Evolutionary conservation across 2,888 invertebrate genomes (phyloP).

Genomic region (Tenodera sinensis): DNA sequence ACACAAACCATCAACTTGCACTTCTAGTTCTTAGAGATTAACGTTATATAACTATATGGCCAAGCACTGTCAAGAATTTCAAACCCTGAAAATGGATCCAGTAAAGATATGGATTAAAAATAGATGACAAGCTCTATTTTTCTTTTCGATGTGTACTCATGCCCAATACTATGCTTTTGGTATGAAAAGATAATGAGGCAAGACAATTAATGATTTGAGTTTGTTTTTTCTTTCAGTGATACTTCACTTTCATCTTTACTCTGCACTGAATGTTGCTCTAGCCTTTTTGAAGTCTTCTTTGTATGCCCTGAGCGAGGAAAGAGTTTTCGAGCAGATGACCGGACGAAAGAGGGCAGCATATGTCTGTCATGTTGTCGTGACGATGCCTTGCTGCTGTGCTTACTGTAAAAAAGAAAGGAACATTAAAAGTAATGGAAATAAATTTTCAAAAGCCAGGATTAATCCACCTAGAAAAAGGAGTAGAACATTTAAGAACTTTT

Average conservation of each 20-base stretch:
- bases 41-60: not conserved
- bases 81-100: not conserved
- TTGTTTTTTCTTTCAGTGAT: not conserved
- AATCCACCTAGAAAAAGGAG: no score
- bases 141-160: not conserved
- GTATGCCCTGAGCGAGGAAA: slow-evolving; percentile 15
- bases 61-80: not conserved
- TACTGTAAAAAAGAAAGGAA: not conserved
- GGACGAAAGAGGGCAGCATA: slow-evolving; percentile 18
- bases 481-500: no score
- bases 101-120: not conserved
- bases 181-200: not conserved
- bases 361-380: slow-evolving; percentile 4
- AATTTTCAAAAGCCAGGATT: no score
- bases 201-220: not conserved
- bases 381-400: not conserved
- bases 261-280: not conserved
- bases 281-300: slow-evolving; percentile 9
- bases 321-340: slow-evolving; percentile 23
- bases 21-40: not conserved
- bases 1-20: no score
- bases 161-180: not conserved
- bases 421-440: not conserved
- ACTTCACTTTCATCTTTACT: not conserved
- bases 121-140: not conserved